These are phyloP conservation scores for Graptemys geographica DNA, from an alignment of 2,797 vertebrate genomes.

Conservation along the genomic window DNA sequence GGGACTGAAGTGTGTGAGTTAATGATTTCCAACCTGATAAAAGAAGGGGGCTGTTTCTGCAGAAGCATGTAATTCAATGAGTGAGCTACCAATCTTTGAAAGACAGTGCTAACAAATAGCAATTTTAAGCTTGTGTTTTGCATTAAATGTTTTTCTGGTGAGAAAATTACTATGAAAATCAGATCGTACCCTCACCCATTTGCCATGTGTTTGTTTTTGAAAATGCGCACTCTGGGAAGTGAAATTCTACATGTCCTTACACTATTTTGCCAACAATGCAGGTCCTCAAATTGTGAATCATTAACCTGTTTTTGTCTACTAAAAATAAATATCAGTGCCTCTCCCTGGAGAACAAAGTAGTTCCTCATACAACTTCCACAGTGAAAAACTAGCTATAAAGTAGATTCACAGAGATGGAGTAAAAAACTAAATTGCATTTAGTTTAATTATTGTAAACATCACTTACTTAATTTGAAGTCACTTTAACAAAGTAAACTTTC, in stretches of 20 bases:
- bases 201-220: conserved; percentile 19
- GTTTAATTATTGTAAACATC: not conserved
- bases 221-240: not conserved
- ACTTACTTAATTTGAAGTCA: not conserved
- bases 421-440: conserved; percentile 33
- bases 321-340: conserved; percentile 9
- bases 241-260: not conserved
- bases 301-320: conserved; percentile 54
- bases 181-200: not conserved
- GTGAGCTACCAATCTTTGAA: conserved; percentile 62
- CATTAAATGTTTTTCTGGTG: conserved; percentile 43
- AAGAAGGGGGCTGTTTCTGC: conserved; percentile 63
- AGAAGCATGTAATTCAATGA: conserved; percentile 62
- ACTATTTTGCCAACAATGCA: not conserved
- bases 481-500: conserved; percentile 41
- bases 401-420: not conserved
- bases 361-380: conserved; percentile 1
- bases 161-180: conserved; percentile 65
- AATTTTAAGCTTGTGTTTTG: conserved; percentile 67
- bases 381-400: conserved; percentile 7
- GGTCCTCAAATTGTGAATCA: conserved; percentile 52
- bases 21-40: conserved; percentile 78
- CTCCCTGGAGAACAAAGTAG: not conserved
- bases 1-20: conserved; percentile 62
- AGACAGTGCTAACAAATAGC: conserved; percentile 66